These are phyloP conservation scores for Amitus sp. DNA, from an alignment of 2,888 invertebrate species.

Conservation along the genomic window DNA sequence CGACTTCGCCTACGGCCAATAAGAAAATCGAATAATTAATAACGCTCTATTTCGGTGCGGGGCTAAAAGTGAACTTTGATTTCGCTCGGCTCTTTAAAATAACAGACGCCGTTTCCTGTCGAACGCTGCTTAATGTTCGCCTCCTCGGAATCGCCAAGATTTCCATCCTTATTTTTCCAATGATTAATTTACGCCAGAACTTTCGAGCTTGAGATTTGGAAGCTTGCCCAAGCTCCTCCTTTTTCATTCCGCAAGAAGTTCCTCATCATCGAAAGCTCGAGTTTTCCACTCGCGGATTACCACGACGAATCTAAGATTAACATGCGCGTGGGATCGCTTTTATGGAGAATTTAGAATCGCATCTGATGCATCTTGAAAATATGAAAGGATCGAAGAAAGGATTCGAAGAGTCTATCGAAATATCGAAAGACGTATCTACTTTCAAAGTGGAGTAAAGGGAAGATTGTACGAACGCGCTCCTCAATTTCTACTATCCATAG, in stretches of 20 bases:
- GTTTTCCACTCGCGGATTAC: slow-evolving; percentile 14
- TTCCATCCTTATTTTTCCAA: background rate
- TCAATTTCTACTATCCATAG: slow-evolving; percentile 40
- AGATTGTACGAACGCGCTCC: slow-evolving; percentile 38
- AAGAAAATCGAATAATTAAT: slow-evolving; percentile 41
- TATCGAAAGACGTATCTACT: slow-evolving; percentile 3
- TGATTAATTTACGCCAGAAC: background rate
- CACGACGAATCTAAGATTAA: slow-evolving; percentile 28
- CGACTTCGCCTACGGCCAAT: slow-evolving; percentile 16
- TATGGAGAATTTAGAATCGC: slow-evolving; percentile 30
- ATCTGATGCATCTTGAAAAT: slow-evolving; percentile 22
- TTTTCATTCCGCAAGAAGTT: background rate
- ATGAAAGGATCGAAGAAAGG: slow-evolving; percentile 21
- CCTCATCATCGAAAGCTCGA: background rate
- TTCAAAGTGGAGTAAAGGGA: slow-evolving; percentile 7
- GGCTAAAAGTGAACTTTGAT: background rate
- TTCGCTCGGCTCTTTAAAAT: background rate
- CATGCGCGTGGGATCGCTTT: slow-evolving; percentile 26
- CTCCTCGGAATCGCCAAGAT: background rate
- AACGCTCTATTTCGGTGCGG: slow-evolving; percentile 10
- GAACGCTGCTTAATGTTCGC: background rate
- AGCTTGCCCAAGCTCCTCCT: background rate
- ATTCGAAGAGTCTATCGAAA: slow-evolving; percentile 7
- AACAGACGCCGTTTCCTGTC: background rate
- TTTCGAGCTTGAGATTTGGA: background rate